Conservation (phyloP, 2,888 invertebrate species). For the Drosophila formosana region DNA sequence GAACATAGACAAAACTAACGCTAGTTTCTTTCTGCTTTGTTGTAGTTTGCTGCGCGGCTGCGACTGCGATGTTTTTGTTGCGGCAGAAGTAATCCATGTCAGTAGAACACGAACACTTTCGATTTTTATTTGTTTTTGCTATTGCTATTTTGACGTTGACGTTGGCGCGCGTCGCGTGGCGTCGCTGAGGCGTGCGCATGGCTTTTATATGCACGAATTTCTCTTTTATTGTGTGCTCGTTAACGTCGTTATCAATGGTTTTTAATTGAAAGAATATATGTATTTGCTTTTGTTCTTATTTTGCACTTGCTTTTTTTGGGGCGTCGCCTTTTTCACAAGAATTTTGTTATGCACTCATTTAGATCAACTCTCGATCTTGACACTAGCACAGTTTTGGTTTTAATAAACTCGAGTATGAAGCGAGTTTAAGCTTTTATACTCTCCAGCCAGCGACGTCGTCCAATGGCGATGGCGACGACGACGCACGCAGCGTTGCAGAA, state of each 20-base stretch:
- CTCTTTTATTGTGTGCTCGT: constrained; percentile 30
- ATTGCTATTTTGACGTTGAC: constrained; percentile 17
- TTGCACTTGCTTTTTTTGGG: constrained; percentile 24
- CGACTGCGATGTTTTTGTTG: constrained; percentile 24
- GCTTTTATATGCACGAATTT: constrained; percentile 34
- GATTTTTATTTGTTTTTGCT: constrained; percentile 61
- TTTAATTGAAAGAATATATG: constrained; percentile 13
- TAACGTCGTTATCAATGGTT: constrained; percentile 30
- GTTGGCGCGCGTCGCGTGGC: constrained; percentile 69
- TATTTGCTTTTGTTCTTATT: constrained; percentile 26
- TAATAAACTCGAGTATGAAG: constrained; percentile 85
- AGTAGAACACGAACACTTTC: constrained; percentile 84
- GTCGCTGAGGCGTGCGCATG: constrained; percentile 35
- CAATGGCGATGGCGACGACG: constrained; percentile 63
- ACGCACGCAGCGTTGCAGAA: constrained; percentile 78
- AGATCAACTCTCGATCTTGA: constrained; percentile 70
- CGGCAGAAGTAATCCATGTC: constrained; percentile 82
- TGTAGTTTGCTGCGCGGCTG: constrained; percentile 20
- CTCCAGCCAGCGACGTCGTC: constrained; percentile 59
- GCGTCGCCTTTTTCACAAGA: constrained; percentile 33
- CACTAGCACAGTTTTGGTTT: constrained; percentile 85
- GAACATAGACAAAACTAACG: constrained; percentile 71
- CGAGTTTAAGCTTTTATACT: constrained; percentile 85
- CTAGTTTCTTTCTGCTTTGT: constrained; percentile 67
- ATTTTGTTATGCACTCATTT: constrained; percentile 26